Percentiles rank a stretch among this genome's conserved stretches.
phyloP scores from a whole-genome alignment of 2,797 vertebrate genomes.

The Anabacerthia variegaticeps region DNA sequence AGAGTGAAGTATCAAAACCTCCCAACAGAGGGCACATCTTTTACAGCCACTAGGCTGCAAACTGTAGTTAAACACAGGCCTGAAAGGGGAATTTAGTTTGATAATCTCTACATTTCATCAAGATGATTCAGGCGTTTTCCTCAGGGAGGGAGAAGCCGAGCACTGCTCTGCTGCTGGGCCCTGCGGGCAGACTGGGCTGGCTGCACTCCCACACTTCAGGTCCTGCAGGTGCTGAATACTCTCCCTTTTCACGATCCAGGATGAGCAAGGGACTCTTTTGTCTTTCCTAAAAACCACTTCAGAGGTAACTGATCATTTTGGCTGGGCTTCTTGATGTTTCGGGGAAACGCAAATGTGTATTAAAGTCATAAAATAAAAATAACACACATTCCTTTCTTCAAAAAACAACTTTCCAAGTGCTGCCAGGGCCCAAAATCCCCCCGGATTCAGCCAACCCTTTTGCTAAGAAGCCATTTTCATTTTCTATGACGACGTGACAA shows the following conservation, averaged over 20 bases:
- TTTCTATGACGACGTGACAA: not conserved
- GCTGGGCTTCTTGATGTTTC: not conserved
- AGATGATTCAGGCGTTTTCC: not conserved
- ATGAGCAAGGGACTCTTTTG: not conserved
- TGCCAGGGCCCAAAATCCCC: not conserved
- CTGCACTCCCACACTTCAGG: rapidly evolving
- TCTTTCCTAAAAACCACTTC: not conserved
- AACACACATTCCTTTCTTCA: not conserved
- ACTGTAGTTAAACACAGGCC: not conserved
- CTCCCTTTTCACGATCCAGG: not conserved
- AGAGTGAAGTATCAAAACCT: rapidly evolving
- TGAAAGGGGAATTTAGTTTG: rapidly evolving
- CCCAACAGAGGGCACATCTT: rapidly evolving
- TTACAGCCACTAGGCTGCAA: not conserved
- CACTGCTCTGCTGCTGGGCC: not conserved
- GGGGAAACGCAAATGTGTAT: not conserved
- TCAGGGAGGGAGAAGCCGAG: not conserved
- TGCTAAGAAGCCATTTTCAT: not conserved
- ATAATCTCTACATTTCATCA: not conserved
- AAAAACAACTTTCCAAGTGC: not conserved
- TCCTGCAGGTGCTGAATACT: not conserved
- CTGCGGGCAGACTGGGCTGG: rapidly evolving
- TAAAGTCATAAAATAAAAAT: not conserved
- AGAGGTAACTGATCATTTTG: not conserved
- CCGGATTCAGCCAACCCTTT: not conserved